These are phyloP conservation scores for Acromyrmex heyeri DNA, from an alignment of 1,140 invertebrate genomes.

Conservation along the genomic window DNA sequence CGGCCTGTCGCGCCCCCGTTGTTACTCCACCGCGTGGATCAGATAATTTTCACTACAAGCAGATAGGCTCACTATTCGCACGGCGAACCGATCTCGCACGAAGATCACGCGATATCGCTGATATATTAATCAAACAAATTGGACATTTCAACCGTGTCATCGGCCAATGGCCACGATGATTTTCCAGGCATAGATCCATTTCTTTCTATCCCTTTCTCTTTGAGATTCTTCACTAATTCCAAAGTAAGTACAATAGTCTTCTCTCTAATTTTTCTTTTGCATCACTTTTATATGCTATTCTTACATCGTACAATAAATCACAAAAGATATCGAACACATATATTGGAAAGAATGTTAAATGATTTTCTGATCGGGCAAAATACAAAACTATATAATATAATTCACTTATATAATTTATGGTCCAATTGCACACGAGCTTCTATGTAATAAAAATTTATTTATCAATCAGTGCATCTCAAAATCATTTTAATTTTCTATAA, in stretches of 20 bases:
- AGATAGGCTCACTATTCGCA: conserved; percentile 65
- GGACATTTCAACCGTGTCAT: conserved; percentile 55
- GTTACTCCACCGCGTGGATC: conserved; percentile 70
- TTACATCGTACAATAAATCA: background rate
- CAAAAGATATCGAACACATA: background rate
- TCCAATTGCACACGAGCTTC: background rate
- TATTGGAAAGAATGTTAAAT: background rate
- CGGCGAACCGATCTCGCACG: conserved; percentile 69
- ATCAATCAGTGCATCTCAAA: background rate
- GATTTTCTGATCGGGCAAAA: background rate
- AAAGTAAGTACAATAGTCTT: background rate
- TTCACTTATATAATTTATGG: too few relatives aligned
- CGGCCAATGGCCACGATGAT: background rate
- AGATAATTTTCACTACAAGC: conserved; percentile 73
- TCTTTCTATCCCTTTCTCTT: background rate
- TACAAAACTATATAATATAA: background rate
- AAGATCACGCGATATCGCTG: conserved; percentile 70
- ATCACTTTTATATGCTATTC: background rate
- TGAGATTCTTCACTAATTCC: background rate
- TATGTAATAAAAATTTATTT: background rate
- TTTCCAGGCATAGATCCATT: background rate
- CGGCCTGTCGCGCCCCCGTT: conserved; percentile 76
- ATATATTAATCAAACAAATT: conserved; percentile 74
- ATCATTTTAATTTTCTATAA: background rate
- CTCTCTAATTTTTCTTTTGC: background rate